Evolutionary conservation across 1,140 invertebrate species (phyloP).

Genomic region (Brachionus rotundiformis): DNA sequence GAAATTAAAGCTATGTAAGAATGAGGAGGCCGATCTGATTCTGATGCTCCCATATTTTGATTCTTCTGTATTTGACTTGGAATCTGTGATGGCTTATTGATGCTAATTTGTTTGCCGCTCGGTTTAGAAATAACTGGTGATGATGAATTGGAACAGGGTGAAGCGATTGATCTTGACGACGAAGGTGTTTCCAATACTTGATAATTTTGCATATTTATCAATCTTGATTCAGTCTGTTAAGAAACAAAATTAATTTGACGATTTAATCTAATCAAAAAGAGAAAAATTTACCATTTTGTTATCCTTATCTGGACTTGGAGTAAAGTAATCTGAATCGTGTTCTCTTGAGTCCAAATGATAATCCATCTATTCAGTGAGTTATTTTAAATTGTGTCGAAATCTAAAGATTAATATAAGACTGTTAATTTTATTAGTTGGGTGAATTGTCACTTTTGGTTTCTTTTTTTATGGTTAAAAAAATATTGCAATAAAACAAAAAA

Average conservation of each 20-base stretch:
- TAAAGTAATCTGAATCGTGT: constrained; percentile 42
- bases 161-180: constrained; percentile 10
- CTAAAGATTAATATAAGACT: constrained; percentile 44
- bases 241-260: too few relatives aligned
- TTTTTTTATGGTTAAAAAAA: neutral
- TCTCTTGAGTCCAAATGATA: constrained; percentile 41
- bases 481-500: constrained; percentile 35
- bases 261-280: too few relatives aligned
- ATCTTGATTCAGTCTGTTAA: constrained; percentile 11
- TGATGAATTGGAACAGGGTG: constrained; percentile 3
- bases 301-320: constrained; percentile 50
- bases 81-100: neutral
- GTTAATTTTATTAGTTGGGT: constrained; percentile 7
- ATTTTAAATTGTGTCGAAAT: constrained; percentile 28
- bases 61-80: neutral
- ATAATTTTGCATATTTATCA: constrained; percentile 24
- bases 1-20: constrained; percentile 96
- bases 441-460: constrained; percentile 26
- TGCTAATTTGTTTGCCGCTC: neutral
- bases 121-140: neutral
- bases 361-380: constrained; percentile 19
- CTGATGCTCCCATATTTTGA: neutral
- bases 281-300: constrained; percentile 41
- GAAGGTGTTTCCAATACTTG: constrained; percentile 27
- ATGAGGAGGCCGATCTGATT: constrained; percentile 80